Evolutionary conservation across 2,113 vertebrate genomes (phyloP).

Genomic region (Panthera uncia): DNA sequence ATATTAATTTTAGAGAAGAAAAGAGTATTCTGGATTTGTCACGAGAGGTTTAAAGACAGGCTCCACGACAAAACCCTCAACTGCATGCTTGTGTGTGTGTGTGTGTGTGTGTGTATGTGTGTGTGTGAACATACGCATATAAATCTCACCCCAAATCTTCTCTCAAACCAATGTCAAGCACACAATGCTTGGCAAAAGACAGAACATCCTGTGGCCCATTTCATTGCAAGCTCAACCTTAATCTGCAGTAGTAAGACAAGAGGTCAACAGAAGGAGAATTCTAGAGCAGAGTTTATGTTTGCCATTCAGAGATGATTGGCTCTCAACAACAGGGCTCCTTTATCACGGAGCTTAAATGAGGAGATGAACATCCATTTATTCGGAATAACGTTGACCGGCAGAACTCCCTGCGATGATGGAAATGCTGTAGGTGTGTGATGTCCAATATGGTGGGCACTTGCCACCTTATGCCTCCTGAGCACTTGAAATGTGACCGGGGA

Average conservation of each 20-base stretch:
- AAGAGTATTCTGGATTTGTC: background rate
- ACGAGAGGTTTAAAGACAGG: background rate
- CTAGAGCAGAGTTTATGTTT: background rate
- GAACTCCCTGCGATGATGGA: background rate
- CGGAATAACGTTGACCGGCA: background rate
- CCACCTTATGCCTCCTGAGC: background rate
- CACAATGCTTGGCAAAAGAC: background rate
- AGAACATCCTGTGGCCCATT: background rate
- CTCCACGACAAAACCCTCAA: background rate
- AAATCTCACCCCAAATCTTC: background rate
- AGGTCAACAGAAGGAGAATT: background rate
- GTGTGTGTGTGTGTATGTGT: background rate
- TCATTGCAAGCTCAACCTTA: background rate
- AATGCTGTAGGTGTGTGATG: background rate
- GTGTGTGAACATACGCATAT: rapidly evolving
- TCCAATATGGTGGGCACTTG: background rate
- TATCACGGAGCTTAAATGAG: background rate
- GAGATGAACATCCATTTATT: background rate
- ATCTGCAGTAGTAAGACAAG: background rate
- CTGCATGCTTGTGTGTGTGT: rapidly evolving
- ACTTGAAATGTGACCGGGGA: background rate
- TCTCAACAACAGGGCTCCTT: background rate
- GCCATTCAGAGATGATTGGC: background rate
- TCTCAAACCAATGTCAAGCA: background rate
- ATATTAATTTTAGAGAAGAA: background rate